These are phyloP conservation scores for Orchesella flavescens DNA, from an alignment of 2,888 invertebrate genomes.

Conservation along the genomic window DNA sequence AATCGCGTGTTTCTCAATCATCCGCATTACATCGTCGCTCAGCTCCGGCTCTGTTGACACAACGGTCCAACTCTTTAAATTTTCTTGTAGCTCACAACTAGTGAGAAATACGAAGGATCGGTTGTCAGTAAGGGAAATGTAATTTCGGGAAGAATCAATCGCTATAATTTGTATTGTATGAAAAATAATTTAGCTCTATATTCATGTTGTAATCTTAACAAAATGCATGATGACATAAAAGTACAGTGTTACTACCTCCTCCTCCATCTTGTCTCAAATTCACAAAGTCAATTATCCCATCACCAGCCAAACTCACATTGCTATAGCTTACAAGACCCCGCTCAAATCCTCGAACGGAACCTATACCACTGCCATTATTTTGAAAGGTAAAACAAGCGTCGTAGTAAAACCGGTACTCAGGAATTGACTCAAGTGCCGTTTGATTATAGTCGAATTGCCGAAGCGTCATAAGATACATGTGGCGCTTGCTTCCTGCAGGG, in stretches of 20 bases:
- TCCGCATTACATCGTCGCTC: too few species aligned
- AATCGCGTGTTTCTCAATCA: not conserved
- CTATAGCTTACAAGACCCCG: not conserved
- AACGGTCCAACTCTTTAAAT: not conserved
- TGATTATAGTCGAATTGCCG: not conserved
- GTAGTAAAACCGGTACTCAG: not conserved
- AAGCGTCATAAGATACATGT: not conserved
- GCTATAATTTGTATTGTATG: not conserved
- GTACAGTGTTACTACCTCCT: not conserved
- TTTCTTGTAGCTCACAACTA: not conserved
- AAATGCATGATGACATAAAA: not conserved
- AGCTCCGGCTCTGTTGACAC: not conserved
- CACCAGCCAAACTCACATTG: not conserved
- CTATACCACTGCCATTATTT: not conserved
- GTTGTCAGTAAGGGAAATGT: slow-evolving; percentile 2
- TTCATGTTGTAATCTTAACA: not conserved
- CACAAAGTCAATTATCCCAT: not conserved
- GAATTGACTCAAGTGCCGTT: not conserved
- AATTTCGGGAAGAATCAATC: not conserved
- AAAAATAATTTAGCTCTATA: not conserved
- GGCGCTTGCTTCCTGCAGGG: not conserved
- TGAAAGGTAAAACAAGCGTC: not conserved
- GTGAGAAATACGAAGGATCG: not conserved
- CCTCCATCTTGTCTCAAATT: too few species aligned
- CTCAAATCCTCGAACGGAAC: not conserved